These are phyloP conservation scores for Drosophila pseudotakahashii DNA, from an alignment of 2,888 invertebrate species.

Conservation along the genomic window DNA sequence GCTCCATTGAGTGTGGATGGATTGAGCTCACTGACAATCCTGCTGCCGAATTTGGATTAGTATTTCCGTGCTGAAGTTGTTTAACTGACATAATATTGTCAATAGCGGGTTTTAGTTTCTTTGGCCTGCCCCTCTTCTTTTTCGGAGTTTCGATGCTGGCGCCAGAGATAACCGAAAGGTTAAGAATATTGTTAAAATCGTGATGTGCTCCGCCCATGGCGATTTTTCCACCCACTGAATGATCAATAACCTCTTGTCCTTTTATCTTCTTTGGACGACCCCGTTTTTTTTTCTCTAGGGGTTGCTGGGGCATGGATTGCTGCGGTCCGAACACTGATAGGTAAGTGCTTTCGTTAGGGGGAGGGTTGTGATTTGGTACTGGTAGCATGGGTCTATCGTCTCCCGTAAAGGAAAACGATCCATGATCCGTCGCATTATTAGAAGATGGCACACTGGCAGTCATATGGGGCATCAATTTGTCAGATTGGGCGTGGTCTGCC, in stretches of 20 bases:
- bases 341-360: conserved; percentile 43
- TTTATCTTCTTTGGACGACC: conserved; percentile 92
- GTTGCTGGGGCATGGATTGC: conserved; percentile 48
- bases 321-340: conserved; percentile 47
- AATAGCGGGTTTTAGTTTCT: conserved; percentile 89
- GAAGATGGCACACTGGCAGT: conserved; percentile 18
- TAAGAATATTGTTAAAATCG: conserved; percentile 82
- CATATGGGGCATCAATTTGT: conserved; percentile 43
- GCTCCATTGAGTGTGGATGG: conserved; percentile 54
- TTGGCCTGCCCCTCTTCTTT: conserved; percentile 94
- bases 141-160: conserved; percentile 87
- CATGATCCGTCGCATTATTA: conserved; percentile 19
- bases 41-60: conserved; percentile 10
- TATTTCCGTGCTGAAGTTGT: conserved; percentile 45
- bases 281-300: conserved; percentile 93
- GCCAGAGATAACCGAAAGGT: conserved; percentile 72
- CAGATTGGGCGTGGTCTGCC: conserved; percentile 27
- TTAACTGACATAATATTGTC: conserved; percentile 53
- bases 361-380: not conserved
- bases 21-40: conserved; percentile 20
- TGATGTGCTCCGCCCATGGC: conserved; percentile 70
- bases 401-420: conserved; percentile 31
- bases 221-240: conserved; percentile 86
- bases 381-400: conserved; percentile 43
- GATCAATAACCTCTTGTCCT: conserved; percentile 84